Conservation (phyloP, 2,113 vertebrate genomes). For the Chaetorhynchus papuensis region DNA sequence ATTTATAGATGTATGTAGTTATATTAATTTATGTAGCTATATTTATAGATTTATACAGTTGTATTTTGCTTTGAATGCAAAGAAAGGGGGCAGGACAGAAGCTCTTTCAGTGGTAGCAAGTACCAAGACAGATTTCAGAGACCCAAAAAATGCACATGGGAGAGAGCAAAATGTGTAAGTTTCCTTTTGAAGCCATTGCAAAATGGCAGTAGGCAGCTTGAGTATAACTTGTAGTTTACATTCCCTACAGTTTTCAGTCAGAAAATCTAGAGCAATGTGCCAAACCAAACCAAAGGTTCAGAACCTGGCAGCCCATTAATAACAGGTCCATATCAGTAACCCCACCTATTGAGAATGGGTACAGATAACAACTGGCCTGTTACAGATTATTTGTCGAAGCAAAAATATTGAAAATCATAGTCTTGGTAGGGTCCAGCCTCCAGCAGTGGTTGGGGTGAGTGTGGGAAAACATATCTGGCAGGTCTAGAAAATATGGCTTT, state of each 20-base stretch:
- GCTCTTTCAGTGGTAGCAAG: constrained; percentile 72
- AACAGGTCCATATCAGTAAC: neutral
- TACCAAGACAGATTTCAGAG: constrained; percentile 74
- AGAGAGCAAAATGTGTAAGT: constrained; percentile 75
- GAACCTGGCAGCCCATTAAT: neutral
- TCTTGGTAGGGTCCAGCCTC: neutral
- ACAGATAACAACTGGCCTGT: neutral
- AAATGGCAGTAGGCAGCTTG: neutral
- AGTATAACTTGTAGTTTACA: neutral
- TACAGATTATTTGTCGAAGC: neutral
- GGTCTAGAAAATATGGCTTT: neutral
- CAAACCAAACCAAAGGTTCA: neutral
- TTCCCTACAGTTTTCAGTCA: neutral
- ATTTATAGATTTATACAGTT: too few relatives aligned
- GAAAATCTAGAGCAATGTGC: neutral
- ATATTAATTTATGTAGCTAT: too few relatives aligned
- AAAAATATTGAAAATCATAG: neutral
- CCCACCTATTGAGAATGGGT: too few relatives aligned
- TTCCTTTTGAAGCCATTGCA: neutral
- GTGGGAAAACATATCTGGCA: fast-evolving
- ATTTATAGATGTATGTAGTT: too few relatives aligned
- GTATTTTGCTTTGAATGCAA: constrained; percentile 61
- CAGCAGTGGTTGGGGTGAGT: neutral
- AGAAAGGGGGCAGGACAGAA: constrained; percentile 76
- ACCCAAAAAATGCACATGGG: constrained; percentile 74